A percentile compares a stretch with the other conserved stretches of the same genome.
Evolutionary conservation across 2,113 vertebrate species (phyloP).

Genomic region (Turnix velox): DNA sequence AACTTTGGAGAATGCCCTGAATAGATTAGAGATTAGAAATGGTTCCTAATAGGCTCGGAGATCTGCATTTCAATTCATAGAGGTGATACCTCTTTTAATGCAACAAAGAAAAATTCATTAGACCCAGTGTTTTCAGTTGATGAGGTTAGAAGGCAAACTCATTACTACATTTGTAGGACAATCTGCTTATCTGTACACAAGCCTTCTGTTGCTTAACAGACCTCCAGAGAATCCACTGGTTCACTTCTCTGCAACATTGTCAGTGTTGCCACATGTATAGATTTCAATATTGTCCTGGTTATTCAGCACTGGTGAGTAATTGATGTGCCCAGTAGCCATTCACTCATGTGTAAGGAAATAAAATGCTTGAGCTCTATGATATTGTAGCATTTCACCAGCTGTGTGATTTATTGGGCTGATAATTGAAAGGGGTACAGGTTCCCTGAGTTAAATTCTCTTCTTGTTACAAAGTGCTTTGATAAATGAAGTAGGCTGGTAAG

Average conservation of each 20-base stretch:
- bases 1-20: background rate
- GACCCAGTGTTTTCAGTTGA: background rate
- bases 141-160: conserved; percentile 21
- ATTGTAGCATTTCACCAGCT: conserved; percentile 38
- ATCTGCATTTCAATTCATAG: background rate
- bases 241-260: background rate
- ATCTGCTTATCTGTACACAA: conserved; percentile 19
- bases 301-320: conserved; percentile 45
- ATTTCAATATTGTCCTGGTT: conserved; percentile 19
- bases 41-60: background rate
- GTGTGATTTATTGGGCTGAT: conserved; percentile 46
- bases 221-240: background rate
- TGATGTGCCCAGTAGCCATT: conserved; percentile 16
- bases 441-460: background rate
- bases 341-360: conserved; percentile 42
- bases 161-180: conserved; percentile 39
- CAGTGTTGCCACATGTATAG: background rate
- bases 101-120: conserved; percentile 20
- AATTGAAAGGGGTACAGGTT: conserved; percentile 23
- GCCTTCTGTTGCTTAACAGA: background rate
- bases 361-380: conserved; percentile 54
- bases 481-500: conserved; percentile 40
- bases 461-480: conserved; percentile 23
- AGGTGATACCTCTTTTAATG: background rate
- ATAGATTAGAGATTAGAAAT: background rate